phyloP scores from a whole-genome alignment of 1,140 invertebrate genomes.

The Drosophila sturtevanti region DNA sequence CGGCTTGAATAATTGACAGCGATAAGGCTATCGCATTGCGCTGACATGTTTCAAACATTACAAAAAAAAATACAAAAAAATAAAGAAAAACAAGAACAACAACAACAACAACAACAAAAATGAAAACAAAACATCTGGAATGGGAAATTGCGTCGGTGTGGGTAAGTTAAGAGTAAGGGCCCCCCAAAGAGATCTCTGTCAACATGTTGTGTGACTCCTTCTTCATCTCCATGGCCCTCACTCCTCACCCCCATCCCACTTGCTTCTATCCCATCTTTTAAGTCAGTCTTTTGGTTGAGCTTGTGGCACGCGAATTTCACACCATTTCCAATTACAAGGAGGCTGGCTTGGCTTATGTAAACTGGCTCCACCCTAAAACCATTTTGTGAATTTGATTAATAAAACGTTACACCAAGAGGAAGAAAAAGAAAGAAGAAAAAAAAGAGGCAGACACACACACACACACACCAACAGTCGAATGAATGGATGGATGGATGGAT shows the following conservation, averaged over 20 bases:
- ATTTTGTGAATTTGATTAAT: slow-evolving; percentile 82
- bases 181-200: slow-evolving; percentile 16
- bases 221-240: neutral
- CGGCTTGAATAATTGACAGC: slow-evolving; percentile 73
- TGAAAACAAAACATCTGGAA: no score
- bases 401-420: slow-evolving; percentile 69
- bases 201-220: slow-evolving; percentile 6
- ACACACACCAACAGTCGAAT: neutral
- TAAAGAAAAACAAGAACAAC: no score
- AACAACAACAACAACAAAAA: no score
- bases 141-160: slow-evolving; percentile 5
- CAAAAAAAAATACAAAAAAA: no score
- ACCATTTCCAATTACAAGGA: slow-evolving; percentile 73
- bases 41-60: slow-evolving; percentile 80
- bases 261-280: neutral
- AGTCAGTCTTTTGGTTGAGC: neutral
- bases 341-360: slow-evolving; percentile 68
- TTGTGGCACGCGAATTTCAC: slow-evolving; percentile 76
- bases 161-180: neutral
- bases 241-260: neutral
- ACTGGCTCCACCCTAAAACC: slow-evolving; percentile 78
- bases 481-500: neutral
- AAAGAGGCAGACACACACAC: neutral
- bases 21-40: slow-evolving; percentile 78
- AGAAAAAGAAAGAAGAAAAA: neutral